Evolutionary conservation across 1,140 invertebrate genomes (phyloP), one percentile per base, ranked within the genome.

Genomic region (Armadillidium nasatum): DNA sequence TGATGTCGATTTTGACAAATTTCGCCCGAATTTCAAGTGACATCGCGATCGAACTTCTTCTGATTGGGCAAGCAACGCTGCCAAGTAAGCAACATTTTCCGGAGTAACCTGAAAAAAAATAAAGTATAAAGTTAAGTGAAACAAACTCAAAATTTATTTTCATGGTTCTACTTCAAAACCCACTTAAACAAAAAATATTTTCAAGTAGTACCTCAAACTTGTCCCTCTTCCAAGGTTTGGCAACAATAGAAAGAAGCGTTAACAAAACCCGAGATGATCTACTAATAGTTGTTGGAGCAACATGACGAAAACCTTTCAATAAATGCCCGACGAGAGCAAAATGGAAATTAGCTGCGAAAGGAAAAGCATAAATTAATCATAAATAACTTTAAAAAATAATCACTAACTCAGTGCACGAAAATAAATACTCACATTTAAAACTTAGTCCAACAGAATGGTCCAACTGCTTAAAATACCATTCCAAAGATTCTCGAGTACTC

Each of bases 381-480:
- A 19, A 43, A 71, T 71, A 13, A 45, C 44, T 43, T 45, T 33
- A 19, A 71, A 19, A 71, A 33, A 71, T 4, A 15, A 15, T 4
- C 21, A 21, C 33, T 3, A 15, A 15, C 33, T 33, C 33, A 33
- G 33, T 33, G 6, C 71, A 10, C 19, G 3, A 7, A 44, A 45
- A 72, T 73, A 0, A 15, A 15, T 9, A 54, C 76, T 72, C 80
- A 86, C 85, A 84, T 83, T 89, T 90, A 82, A 91, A 91, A 83
- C 88, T 90, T 21, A 98, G 86, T 19, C 96, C 96, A 50, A 99
- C 95, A 50, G 94, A 93, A 83, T 97, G 93, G 85, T 99, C 96
- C 19, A 98, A 85, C 83, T 97, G 95, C 83, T 98, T 98, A 84
- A 98, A 98, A 84, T 98, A 95, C 94, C 94, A 97, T 83, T 98